Percentiles rank a stretch among this genome's conserved stretches.
Evolutionary conservation across 2,888 invertebrate species (phyloP).

Genomic region (Ennomos fuscantarius): DNA sequence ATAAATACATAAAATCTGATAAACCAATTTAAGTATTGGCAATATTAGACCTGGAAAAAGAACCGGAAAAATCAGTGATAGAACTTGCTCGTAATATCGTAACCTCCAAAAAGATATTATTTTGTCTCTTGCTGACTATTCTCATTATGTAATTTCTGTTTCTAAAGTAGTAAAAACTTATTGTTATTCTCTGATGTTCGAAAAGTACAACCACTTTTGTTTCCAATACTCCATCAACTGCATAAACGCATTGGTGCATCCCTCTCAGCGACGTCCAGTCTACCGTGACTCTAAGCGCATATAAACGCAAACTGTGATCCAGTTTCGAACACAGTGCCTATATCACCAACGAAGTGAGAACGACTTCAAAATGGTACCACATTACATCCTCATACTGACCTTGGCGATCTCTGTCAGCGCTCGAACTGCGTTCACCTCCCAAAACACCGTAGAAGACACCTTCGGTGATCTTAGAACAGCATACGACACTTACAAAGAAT

Average conservation of each 20-base stretch:
- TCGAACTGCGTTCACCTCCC: constrained; percentile 79
- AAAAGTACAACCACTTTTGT: constrained; percentile 40
- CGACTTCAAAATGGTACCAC: constrained; percentile 82
- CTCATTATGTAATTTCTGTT: too few species aligned
- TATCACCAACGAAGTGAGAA: constrained; percentile 71
- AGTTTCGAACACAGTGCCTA: constrained; percentile 76
- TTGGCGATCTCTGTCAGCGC: constrained; percentile 81
- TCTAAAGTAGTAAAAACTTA: too few species aligned
- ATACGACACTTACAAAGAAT: constrained; percentile 93
- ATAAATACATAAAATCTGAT: too few species aligned
- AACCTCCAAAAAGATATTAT: too few species aligned
- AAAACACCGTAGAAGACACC: constrained; percentile 76
- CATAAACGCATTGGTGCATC: constrained; percentile 80
- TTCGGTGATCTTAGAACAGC: constrained; percentile 89
- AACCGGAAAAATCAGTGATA: too few species aligned
- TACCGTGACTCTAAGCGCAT: constrained; percentile 82
- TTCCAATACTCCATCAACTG: constrained; percentile 57
- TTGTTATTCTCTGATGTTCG: neutral
- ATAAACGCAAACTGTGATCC: constrained; percentile 76
- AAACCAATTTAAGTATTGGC: too few species aligned
- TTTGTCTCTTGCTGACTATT: too few species aligned
- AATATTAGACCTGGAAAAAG: too few species aligned
- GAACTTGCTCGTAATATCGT: too few species aligned
- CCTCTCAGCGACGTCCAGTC: constrained; percentile 73
- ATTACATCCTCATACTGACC: constrained; percentile 85